A percentile compares a stretch with the other conserved stretches of the same genome.
Conservation (phyloP, 2,797 vertebrate species). For the Glossophaga mutica region DNA sequence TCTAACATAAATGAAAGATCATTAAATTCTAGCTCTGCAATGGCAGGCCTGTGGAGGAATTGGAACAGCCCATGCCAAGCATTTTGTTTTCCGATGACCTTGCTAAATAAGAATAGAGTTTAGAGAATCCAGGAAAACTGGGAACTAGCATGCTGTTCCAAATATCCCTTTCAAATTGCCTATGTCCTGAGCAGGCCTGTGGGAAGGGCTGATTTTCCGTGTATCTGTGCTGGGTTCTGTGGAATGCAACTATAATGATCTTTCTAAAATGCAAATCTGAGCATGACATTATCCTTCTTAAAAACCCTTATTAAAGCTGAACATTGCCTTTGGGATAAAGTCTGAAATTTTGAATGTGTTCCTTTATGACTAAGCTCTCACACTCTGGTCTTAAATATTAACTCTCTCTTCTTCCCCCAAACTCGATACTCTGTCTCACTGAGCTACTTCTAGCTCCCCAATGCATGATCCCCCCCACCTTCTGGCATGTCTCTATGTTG, state of each 20-base stretch:
- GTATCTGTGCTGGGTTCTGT: constrained; percentile 37
- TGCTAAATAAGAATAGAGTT: constrained; percentile 21
- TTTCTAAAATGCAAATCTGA: constrained; percentile 68
- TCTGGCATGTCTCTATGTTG: background rate
- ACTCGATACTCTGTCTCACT: background rate
- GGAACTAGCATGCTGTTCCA: background rate
- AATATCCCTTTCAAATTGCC: background rate
- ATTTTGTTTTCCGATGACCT: constrained; percentile 7
- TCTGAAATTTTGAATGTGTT: constrained; percentile 56
- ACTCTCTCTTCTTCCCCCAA: background rate
- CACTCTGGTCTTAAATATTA: constrained; percentile 29
- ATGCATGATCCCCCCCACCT: background rate
- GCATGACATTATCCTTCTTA: constrained; percentile 62
- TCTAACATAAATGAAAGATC: constrained; percentile 47
- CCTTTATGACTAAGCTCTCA: constrained; percentile 63
- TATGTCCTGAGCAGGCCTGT: background rate
- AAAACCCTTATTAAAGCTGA: constrained; percentile 63
- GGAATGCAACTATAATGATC: constrained; percentile 52
- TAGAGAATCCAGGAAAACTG: background rate
- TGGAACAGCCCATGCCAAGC: background rate
- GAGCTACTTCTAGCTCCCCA: background rate
- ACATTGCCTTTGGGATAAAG: constrained; percentile 62
- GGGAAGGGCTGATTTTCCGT: background rate
- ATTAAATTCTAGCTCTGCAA: constrained; percentile 15
- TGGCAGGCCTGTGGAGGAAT: background rate